phyloP scores from a whole-genome alignment of 2,797 vertebrate genomes.

The Pseudochirops cupreus region DNA sequence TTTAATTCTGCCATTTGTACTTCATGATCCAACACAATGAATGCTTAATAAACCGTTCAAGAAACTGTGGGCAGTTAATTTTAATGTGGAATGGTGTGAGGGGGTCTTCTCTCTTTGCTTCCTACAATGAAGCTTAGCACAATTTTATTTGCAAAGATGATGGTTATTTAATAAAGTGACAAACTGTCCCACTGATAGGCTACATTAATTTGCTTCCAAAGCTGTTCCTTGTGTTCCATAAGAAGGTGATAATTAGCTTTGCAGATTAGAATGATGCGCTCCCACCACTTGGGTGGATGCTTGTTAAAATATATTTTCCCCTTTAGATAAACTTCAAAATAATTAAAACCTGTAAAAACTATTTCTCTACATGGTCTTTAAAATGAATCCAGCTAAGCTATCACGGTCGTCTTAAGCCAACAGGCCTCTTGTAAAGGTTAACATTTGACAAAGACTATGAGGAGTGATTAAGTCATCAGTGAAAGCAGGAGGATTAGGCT shows the following conservation, averaged over 20 bases:
- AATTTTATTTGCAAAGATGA: conserved; percentile 94
- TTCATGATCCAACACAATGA: conserved; percentile 79
- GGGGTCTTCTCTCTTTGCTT: conserved; percentile 77
- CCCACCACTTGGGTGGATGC: conserved; percentile 90
- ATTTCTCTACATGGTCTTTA: conserved; percentile 79
- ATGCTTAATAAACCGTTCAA: conserved; percentile 82
- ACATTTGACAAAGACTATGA: conserved; percentile 82
- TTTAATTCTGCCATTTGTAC: conserved; percentile 77
- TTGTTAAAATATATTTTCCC: conserved; percentile 90
- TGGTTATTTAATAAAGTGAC: conserved; percentile 96
- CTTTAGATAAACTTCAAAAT: conserved; percentile 83
- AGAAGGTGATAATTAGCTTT: conserved; percentile 99
- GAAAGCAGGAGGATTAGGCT: conserved; percentile 82
- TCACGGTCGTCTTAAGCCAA: conserved; percentile 80
- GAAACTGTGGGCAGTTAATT: conserved; percentile 84
- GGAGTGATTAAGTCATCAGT: conserved; percentile 83
- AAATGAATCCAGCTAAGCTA: conserved; percentile 76
- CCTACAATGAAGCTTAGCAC: conserved; percentile 83
- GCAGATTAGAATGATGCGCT: conserved; percentile 98
- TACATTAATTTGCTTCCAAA: conserved; percentile 98
- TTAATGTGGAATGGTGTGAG: conserved; percentile 79
- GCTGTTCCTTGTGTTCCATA: conserved; percentile 90
- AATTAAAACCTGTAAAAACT: conserved; percentile 85
- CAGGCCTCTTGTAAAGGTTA: conserved; percentile 81
- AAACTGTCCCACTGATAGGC: conserved; percentile 96